phyloP scores from a whole-genome alignment of 2,797 vertebrate species.

The Heliangelus exortis region DNA sequence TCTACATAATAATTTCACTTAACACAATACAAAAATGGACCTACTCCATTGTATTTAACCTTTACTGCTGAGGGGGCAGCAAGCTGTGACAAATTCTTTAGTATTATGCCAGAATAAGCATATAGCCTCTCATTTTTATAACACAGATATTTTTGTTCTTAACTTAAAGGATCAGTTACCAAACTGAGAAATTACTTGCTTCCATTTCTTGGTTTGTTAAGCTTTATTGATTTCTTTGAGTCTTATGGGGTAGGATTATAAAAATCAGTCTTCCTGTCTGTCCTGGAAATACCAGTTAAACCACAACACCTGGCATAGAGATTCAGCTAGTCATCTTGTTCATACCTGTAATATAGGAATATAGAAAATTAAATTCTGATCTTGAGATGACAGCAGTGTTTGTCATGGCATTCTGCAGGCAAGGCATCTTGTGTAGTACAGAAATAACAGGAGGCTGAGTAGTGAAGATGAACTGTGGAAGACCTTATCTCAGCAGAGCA shows the following conservation, averaged over 20 bases:
- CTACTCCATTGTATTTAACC: background rate
- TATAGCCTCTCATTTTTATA: background rate
- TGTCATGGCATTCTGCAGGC: background rate
- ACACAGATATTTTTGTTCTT: background rate
- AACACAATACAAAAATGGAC: background rate
- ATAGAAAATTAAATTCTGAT: background rate
- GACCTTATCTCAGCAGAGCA: background rate
- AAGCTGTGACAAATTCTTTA: background rate
- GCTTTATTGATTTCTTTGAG: conserved; percentile 56
- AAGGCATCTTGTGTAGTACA: background rate
- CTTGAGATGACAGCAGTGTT: background rate
- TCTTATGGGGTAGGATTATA: conserved; percentile 33
- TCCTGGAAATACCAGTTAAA: conserved; percentile 74
- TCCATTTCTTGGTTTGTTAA: conserved; percentile 46
- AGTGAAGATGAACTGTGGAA: background rate
- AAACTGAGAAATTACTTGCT: background rate
- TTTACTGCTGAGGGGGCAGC: background rate
- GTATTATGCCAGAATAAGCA: background rate
- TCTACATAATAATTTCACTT: background rate
- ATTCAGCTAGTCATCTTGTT: conserved; percentile 11
- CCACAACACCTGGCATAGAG: conserved; percentile 44
- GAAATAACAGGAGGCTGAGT: background rate
- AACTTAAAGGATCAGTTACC: background rate
- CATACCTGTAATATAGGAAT: background rate
- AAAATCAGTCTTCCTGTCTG: conserved; percentile 48